Conservation (phyloP, 2,888 invertebrate genomes). For the Rhimphoctona megacephalus region DNA sequence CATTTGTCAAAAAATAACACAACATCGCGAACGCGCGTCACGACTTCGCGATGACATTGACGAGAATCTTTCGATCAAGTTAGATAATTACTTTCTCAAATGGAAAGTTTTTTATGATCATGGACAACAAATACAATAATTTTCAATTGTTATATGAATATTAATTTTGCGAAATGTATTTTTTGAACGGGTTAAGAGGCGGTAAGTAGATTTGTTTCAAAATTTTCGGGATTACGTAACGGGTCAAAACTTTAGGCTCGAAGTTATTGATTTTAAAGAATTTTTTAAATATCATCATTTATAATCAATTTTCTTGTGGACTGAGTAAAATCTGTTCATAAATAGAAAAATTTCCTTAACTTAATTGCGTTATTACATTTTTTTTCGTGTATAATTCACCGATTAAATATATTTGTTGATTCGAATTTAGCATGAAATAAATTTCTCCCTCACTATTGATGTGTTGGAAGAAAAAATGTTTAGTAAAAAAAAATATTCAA, state of each 20-base stretch:
- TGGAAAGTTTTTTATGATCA: neutral
- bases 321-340: neutral
- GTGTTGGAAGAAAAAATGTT: neutral
- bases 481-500: neutral
- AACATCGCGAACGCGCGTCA: slow-evolving; percentile 49
- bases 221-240: neutral
- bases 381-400: neutral
- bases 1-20: slow-evolving; percentile 60
- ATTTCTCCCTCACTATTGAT: neutral
- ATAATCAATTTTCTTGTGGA: neutral
- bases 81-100: slow-evolving; percentile 4
- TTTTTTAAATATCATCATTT: no score
- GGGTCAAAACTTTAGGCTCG: neutral
- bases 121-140: neutral
- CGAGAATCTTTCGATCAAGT: slow-evolving; percentile 30
- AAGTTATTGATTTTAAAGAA: neutral
- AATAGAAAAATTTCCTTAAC: neutral
- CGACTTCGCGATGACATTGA: slow-evolving; percentile 52
- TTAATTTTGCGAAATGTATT: neutral
- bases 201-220: neutral
- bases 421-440: neutral
- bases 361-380: neutral
- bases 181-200: neutral
- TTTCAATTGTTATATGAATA: neutral
- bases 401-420: neutral